Evolutionary conservation across 2,797 vertebrate species (phyloP).

Genomic region (Fistularia commersonii): DNA sequence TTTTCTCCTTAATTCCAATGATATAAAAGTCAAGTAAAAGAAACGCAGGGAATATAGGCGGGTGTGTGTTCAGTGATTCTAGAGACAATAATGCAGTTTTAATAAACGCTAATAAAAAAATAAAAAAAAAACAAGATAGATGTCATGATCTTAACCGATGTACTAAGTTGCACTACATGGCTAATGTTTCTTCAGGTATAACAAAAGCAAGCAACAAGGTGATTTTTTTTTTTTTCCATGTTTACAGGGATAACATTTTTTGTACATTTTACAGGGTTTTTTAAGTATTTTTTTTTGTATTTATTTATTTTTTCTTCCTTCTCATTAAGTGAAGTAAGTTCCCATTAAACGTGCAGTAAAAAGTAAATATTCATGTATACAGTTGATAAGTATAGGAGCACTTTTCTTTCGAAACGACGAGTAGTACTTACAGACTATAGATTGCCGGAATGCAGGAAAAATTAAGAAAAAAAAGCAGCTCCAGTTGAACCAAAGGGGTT

Average conservation of each 20-base stretch:
- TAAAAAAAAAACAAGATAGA: not conserved
- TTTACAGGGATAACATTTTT: conserved; percentile 44
- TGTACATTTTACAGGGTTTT: conserved; percentile 60
- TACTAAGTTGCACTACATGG: conserved; percentile 75
- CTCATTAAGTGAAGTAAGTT: conserved; percentile 84
- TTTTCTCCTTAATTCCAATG: no score
- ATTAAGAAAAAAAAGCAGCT: conserved; percentile 39
- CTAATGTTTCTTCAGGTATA: conserved; percentile 75
- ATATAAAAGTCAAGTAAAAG: no score
- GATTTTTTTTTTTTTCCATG: conserved; percentile 64
- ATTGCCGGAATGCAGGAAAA: conserved; percentile 81
- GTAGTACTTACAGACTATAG: conserved; percentile 97
- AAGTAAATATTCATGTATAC: conserved; percentile 92
- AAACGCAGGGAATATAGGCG: conserved; percentile 28
- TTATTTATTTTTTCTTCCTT: conserved; percentile 71
- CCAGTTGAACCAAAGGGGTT: conserved; percentile 75
- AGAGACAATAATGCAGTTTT: no score
- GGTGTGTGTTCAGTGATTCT: conserved; percentile 1
- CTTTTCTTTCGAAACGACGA: conserved; percentile 83
- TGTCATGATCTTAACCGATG: conserved; percentile 34
- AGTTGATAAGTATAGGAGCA: conserved; percentile 96
- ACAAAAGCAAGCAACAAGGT: conserved; percentile 84
- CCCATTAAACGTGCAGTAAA: conserved; percentile 97
- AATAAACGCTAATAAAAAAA: no score
- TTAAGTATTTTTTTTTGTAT: conserved; percentile 69